Conservation (phyloP, 2,113 vertebrate genomes). For the Lophochroa leadbeateri region DNA sequence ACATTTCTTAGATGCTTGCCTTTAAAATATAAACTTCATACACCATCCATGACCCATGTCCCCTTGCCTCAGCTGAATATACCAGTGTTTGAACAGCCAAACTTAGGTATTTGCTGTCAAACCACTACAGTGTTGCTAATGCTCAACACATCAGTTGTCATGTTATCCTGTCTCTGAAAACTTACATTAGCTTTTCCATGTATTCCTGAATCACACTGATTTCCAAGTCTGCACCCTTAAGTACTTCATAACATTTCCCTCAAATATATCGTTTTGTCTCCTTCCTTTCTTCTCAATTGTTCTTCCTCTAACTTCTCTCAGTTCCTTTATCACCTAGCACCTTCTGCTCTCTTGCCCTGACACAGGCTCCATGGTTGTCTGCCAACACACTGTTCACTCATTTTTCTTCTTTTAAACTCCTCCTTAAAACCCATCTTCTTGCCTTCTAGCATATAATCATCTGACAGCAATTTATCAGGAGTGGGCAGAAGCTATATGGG, state of each 20-base stretch:
- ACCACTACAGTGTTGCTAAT: neutral
- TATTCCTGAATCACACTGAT: neutral
- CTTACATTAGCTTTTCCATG: neutral
- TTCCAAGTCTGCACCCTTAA: neutral
- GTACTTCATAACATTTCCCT: neutral
- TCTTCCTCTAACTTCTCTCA: neutral
- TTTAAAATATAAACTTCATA: neutral
- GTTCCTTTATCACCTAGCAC: neutral
- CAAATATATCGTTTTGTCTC: neutral
- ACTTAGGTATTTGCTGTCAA: neutral
- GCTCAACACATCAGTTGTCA: neutral
- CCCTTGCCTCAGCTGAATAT: neutral
- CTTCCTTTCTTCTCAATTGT: neutral
- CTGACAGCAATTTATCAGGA: neutral
- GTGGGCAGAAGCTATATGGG: neutral
- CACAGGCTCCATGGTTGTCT: neutral
- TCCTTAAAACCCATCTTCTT: neutral
- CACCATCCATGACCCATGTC: fast-evolving
- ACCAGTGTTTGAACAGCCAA: neutral
- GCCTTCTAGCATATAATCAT: neutral
- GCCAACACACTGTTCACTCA: neutral
- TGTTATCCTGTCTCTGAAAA: neutral
- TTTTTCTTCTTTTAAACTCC: neutral
- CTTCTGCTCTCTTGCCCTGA: neutral
- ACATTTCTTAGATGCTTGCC: neutral